A percentile compares a stretch with the other conserved stretches of the same genome.
Conservation (phyloP, 2,888 invertebrate genomes). For the Leucozona laternaria region DNA sequence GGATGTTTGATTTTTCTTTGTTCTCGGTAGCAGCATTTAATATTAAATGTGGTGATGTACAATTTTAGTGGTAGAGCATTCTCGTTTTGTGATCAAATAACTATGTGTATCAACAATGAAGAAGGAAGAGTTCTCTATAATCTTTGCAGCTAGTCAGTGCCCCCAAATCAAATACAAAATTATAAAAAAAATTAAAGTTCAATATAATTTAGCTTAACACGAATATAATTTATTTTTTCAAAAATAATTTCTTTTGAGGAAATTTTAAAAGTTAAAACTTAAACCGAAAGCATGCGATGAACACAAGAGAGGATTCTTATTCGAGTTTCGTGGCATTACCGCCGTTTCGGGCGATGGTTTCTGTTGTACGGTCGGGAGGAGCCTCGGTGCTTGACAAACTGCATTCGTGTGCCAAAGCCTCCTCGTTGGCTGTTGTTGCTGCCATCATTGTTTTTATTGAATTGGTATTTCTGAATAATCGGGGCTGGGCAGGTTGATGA, state of each 20-base stretch:
- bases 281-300: constrained; percentile 40
- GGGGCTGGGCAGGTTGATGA: constrained; percentile 86
- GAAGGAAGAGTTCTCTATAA: too few relatives aligned
- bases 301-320: constrained; percentile 50
- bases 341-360: constrained; percentile 80
- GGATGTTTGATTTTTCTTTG: too few relatives aligned
- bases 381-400: constrained; percentile 77
- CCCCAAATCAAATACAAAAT: too few relatives aligned
- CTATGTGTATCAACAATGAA: too few relatives aligned
- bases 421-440: constrained; percentile 71
- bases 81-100: too few relatives aligned
- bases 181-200: not conserved
- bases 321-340: constrained; percentile 71
- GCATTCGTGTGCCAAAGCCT: constrained; percentile 75
- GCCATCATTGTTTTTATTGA: constrained; percentile 81
- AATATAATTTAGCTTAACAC: constrained; percentile 1
- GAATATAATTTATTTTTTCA: constrained; percentile 63
- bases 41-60: too few relatives aligned
- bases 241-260: constrained; percentile 53
- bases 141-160: too few relatives aligned
- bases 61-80: too few relatives aligned
- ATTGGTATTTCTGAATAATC: constrained; percentile 88
- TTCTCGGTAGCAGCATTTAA: too few relatives aligned
- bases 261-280: constrained; percentile 13
- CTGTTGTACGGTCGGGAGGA: constrained; percentile 80